Percentiles rank a stretch among this genome's conserved stretches.
These are phyloP conservation scores for Pedionomus torquatus DNA, from an alignment of 2,113 vertebrate genomes.

Conservation along the genomic window DNA sequence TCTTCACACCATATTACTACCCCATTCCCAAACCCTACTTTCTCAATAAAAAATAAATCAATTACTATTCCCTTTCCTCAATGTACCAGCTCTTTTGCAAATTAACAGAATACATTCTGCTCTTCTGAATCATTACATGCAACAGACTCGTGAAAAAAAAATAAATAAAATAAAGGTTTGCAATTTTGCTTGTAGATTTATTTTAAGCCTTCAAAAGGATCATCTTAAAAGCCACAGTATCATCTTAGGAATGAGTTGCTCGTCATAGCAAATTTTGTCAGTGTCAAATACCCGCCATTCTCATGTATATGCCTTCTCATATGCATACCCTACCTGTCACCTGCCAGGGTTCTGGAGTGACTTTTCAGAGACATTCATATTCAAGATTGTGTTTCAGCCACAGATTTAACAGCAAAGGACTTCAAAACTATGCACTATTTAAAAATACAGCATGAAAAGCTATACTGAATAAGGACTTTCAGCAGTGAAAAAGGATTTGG, in stretches of 20 bases:
- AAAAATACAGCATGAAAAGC: slow-evolving; percentile 8
- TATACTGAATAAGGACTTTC: not conserved
- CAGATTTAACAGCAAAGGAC: not conserved
- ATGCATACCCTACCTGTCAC: not conserved
- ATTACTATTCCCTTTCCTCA: slow-evolving; percentile 53
- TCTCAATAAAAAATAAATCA: slow-evolving; percentile 34
- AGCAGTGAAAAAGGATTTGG: not conserved
- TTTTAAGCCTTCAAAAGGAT: slow-evolving; percentile 30
- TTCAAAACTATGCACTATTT: not conserved
- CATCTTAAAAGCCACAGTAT: slow-evolving; percentile 10
- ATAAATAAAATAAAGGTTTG: not conserved
- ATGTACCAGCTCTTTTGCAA: not conserved
- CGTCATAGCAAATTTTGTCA: not conserved
- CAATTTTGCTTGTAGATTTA: not conserved
- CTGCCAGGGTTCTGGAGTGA: not conserved
- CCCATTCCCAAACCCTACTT: slow-evolving; percentile 22
- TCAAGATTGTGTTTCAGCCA: not conserved
- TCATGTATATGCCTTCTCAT: not conserved
- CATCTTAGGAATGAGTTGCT: not conserved
- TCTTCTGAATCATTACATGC: slow-evolving; percentile 21
- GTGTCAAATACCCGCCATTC: not conserved
- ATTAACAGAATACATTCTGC: not conserved
- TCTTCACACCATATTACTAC: slow-evolving; percentile 23
- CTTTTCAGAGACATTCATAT: not conserved
- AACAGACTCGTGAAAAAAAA: not conserved